Conservation (phyloP, 2,888 invertebrate genomes). For the Oscheius sp. region DNA sequence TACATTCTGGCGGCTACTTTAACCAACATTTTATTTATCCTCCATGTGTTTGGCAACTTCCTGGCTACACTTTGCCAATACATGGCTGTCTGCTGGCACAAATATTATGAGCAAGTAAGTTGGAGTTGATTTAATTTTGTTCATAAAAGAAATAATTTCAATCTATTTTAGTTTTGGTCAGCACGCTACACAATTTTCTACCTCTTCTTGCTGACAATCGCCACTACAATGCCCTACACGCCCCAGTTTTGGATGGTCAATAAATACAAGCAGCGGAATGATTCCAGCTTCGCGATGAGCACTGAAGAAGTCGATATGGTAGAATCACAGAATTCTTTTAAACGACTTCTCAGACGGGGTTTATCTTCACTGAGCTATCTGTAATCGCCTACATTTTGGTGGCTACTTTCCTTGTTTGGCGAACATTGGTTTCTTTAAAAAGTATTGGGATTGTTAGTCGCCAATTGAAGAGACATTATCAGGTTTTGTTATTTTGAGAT, state of each 20-base stretch:
- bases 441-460: no score
- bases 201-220: not conserved
- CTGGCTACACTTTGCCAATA: conserved; percentile 11
- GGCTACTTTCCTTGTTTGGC: not conserved
- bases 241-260: not conserved
- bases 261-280: not conserved
- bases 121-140: no score
- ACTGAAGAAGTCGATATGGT: not conserved
- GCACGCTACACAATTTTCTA: not conserved
- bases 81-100: conserved; percentile 17
- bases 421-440: not conserved
- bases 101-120: not conserved
- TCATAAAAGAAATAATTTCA: not conserved
- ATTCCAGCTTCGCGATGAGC: not conserved
- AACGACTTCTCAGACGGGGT: not conserved
- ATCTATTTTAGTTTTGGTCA: not conserved
- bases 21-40: not conserved
- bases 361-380: not conserved
- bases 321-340: no score
- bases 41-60: conserved; percentile 14
- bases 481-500: no score
- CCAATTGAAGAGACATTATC: not conserved
- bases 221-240: not conserved
- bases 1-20: not conserved
- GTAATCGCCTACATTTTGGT: not conserved